Conservation (phyloP, 1,140 invertebrate genomes). For the Cryptotermes secundus region DNA sequence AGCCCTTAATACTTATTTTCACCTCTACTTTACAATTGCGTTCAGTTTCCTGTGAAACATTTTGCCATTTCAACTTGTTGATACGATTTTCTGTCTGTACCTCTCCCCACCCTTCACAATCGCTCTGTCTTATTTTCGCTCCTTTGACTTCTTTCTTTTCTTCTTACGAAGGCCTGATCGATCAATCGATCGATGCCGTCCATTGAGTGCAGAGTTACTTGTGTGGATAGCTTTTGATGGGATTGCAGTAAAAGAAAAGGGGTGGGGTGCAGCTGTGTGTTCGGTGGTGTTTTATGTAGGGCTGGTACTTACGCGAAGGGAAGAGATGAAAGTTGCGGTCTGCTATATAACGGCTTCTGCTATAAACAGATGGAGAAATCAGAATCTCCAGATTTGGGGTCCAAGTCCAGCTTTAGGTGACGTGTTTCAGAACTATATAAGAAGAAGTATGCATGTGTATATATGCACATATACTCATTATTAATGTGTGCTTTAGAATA, state of each 20-base stretch:
- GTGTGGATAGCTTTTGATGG: background rate
- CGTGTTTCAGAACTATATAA: background rate
- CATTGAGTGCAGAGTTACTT: slow-evolving; percentile 16
- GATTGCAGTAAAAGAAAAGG: background rate
- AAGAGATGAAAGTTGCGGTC: background rate
- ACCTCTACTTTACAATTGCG: background rate
- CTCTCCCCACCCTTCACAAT: background rate
- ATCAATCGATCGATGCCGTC: background rate
- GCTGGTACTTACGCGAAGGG: background rate
- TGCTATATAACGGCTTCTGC: background rate
- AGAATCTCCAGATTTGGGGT: background rate
- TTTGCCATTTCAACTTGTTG: background rate
- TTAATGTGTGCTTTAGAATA: no score
- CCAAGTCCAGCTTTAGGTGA: background rate
- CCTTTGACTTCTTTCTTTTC: background rate
- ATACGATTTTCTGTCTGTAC: background rate
- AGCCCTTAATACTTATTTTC: background rate
- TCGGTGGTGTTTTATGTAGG: background rate
- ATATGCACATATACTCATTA: background rate
- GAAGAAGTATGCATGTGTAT: background rate
- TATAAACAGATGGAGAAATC: slow-evolving; percentile 9
- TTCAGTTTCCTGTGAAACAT: background rate
- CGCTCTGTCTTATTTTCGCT: background rate
- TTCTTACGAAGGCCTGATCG: background rate
- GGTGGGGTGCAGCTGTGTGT: background rate